Conservation (phyloP, 2,888 invertebrate genomes). For the Himalopsyche tibetana region DNA sequence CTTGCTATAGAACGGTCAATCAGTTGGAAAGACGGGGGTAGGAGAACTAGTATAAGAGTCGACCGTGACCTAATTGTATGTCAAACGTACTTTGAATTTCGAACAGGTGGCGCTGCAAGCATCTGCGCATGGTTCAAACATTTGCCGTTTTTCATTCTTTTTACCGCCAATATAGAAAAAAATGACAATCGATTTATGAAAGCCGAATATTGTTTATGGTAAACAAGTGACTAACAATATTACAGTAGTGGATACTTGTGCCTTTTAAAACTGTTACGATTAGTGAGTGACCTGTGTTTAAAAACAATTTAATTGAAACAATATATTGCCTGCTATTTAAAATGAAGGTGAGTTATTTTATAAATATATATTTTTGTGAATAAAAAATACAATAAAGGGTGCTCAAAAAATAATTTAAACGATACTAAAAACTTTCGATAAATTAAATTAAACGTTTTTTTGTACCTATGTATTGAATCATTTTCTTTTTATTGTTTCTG, state of each 20-base stretch:
- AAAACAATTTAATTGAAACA: neutral
- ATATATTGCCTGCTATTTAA: neutral
- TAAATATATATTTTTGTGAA: too few relatives aligned
- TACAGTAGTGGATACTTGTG: constrained; percentile 15
- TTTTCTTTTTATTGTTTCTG: too few relatives aligned
- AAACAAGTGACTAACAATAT: neutral
- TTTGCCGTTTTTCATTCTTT: neutral
- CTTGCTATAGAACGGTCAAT: constrained; percentile 46
- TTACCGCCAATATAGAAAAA: neutral
- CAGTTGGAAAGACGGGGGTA: constrained; percentile 53
- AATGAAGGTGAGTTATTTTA: neutral
- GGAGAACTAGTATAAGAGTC: constrained; percentile 60
- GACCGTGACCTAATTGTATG: constrained; percentile 62
- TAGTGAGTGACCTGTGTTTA: neutral
- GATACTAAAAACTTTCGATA: too few relatives aligned
- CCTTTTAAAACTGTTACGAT: neutral
- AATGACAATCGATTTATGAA: neutral
- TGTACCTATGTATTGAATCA: too few relatives aligned
- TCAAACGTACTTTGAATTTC: constrained; percentile 63
- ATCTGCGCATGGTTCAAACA: constrained; percentile 16
- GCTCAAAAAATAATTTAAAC: too few relatives aligned
- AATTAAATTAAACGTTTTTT: too few relatives aligned
- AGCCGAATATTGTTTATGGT: neutral
- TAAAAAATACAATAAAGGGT: too few relatives aligned
- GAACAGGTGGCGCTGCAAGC: constrained; percentile 43